phyloP scores from a whole-genome alignment of 2,797 vertebrate species.

The Bradypodion pumilum region DNA sequence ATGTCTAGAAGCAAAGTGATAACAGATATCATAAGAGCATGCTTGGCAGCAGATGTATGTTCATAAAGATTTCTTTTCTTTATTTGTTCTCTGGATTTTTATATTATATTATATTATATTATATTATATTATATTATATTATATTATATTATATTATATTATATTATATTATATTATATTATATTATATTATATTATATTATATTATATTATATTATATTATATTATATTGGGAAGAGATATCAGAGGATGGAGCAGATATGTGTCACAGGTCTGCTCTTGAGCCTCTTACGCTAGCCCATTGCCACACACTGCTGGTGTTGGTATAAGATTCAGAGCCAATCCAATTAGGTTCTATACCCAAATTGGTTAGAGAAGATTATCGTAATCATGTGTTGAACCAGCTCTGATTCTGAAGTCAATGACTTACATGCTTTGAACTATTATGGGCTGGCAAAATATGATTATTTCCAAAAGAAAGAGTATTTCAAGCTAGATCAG shows the following conservation, averaged over 20 bases:
- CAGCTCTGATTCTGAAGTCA: not conserved
- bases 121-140: too few species aligned
- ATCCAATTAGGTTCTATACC: not conserved
- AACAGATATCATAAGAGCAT: too few species aligned
- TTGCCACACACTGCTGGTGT: too few species aligned
- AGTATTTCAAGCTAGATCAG: not conserved
- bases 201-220: too few species aligned
- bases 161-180: too few species aligned
- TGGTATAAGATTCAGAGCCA: not conserved
- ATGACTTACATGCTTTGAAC: not conserved
- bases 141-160: too few species aligned
- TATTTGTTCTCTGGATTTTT: too few species aligned
- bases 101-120: too few species aligned
- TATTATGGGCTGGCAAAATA: slow-evolving; percentile 2
- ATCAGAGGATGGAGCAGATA: not conserved
- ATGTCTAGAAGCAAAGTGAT: not conserved
- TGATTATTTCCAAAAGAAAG: not conserved
- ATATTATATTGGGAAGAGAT: too few species aligned
- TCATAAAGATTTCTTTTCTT: too few species aligned
- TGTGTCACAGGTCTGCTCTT: not conserved
- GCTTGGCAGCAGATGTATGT: not conserved
- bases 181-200: too few species aligned
- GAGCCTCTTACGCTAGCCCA: not conserved
- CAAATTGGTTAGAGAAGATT: too few species aligned
- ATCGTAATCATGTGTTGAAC: not conserved